Conservation (phyloP, 1,140 invertebrate species). For the Aradophagus sp. region DNA sequence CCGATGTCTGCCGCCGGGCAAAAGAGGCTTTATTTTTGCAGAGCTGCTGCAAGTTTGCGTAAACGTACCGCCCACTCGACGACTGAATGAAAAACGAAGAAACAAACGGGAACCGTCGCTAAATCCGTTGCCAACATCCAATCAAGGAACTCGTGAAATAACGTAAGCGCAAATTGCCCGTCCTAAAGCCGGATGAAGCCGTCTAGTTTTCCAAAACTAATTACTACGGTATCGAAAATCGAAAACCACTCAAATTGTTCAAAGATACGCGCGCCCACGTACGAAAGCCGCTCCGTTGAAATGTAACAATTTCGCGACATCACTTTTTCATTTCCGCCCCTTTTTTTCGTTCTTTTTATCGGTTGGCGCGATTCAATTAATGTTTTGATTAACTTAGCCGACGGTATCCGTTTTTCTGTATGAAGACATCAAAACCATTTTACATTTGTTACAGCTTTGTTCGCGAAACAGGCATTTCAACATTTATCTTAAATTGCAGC, state of each 20-base stretch:
- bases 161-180: conserved; percentile 50
- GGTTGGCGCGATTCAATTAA: conserved; percentile 33
- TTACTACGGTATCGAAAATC: conserved; percentile 27
- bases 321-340: too few relatives aligned
- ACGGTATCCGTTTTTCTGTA: too few relatives aligned
- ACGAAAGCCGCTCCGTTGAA: too few relatives aligned
- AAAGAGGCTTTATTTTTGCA: conserved; percentile 63
- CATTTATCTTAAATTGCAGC: too few relatives aligned
- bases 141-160: conserved; percentile 56
- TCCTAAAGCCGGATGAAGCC: conserved; percentile 32
- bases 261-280: conserved; percentile 15
- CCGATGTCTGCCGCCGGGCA: conserved; percentile 45
- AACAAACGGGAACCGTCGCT: conserved; percentile 48
- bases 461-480: too few relatives aligned
- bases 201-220: conserved; percentile 45
- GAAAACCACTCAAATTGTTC: conserved; percentile 36
- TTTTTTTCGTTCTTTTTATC: conserved; percentile 31
- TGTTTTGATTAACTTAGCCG: conserved; percentile 27
- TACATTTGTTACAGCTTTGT: too few relatives aligned
- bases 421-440: too few relatives aligned
- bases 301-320: too few relatives aligned
- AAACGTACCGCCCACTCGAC: conserved; percentile 61
- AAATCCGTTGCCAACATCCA: conserved; percentile 59
- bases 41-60: conserved; percentile 65
- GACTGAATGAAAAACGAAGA: conserved; percentile 62